A percentile compares a stretch with the other conserved stretches of the same genome.
Evolutionary conservation across 2,888 invertebrate species (phyloP).

Genomic region (Psylliodes chrysocephalus): DNA sequence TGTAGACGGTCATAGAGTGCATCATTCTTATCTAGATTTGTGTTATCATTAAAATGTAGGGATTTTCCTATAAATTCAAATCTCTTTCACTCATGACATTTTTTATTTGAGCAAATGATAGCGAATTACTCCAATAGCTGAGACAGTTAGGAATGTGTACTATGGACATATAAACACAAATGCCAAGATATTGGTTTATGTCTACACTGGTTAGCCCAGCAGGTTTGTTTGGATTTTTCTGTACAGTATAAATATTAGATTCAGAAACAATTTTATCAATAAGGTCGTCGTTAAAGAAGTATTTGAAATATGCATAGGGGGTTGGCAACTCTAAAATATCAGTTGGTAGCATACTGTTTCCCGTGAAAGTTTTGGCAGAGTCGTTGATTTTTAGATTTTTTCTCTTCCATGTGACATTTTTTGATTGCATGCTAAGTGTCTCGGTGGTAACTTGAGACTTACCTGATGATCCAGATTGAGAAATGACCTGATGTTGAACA

Average conservation of each 20-base stretch:
- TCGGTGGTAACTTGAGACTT: too few relatives aligned
- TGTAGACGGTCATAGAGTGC: background rate
- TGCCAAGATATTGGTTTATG: constrained; percentile 5
- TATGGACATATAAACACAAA: constrained; percentile 13
- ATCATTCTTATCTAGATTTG: constrained; percentile 2
- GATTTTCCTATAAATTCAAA: constrained; percentile 7
- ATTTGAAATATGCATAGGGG: constrained; percentile 13
- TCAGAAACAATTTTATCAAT: constrained; percentile 11
- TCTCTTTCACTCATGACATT: constrained; percentile 9
- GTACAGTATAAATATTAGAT: constrained; percentile 4
- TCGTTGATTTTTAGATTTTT: too few relatives aligned
- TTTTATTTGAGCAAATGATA: constrained; percentile 11
- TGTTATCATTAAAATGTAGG: constrained; percentile 4
- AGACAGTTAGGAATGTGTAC: constrained; percentile 7
- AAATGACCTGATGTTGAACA: too few relatives aligned
- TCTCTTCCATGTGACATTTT: too few relatives aligned
- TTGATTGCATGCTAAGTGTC: too few relatives aligned
- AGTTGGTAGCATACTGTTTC: constrained; percentile 6
- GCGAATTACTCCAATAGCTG: constrained; percentile 4
- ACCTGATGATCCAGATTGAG: too few relatives aligned
- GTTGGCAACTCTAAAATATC: constrained; percentile 13
- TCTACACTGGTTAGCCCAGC: constrained; percentile 6
- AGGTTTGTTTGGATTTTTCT: constrained; percentile 10
- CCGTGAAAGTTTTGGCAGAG: too few relatives aligned
- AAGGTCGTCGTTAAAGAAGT: too few relatives aligned